phyloP scores from a whole-genome alignment of 1,140 invertebrate species.

The Drosophila pseudoananassae region DNA sequence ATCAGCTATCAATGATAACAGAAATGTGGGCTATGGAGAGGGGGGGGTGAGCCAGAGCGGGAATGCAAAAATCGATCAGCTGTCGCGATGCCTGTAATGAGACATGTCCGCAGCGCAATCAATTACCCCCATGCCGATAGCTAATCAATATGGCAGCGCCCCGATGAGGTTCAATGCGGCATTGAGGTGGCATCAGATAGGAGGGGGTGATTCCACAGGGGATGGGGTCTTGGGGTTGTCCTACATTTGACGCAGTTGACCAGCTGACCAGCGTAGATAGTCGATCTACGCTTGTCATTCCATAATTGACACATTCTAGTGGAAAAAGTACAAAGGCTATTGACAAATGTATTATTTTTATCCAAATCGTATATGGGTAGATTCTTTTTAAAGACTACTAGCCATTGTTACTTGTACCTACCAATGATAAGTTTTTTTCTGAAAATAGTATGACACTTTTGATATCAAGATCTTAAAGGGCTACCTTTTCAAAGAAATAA shows the following conservation, averaged over 20 bases:
- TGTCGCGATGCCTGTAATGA: constrained; percentile 66
- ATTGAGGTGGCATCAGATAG: constrained; percentile 22
- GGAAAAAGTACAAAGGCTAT: constrained; percentile 1
- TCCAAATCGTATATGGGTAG: not conserved
- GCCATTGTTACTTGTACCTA: too few species aligned
- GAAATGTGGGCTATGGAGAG: constrained; percentile 1
- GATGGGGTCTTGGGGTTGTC: constrained; percentile 19
- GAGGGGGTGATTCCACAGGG: not conserved
- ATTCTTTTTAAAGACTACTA: too few species aligned
- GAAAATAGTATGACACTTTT: not conserved
- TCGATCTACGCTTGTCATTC: constrained; percentile 27
- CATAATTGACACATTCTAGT: constrained; percentile 23
- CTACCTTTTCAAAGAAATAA: too few species aligned
- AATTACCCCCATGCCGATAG: constrained; percentile 65
- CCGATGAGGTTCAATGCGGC: constrained; percentile 31
- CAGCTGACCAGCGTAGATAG: constrained; percentile 43
- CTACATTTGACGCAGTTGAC: constrained; percentile 46
- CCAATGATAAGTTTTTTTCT: not conserved
- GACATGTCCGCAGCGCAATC: constrained; percentile 63
- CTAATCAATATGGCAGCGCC: constrained; percentile 64
- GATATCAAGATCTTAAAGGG: too few species aligned
- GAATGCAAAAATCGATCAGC: constrained; percentile 79
- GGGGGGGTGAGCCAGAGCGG: constrained; percentile 14
- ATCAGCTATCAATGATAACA: constrained; percentile 12
- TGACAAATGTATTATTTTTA: not conserved